These are phyloP conservation scores for Phaedon cochleariae DNA, from an alignment of 2,888 invertebrate species.

Conservation along the genomic window DNA sequence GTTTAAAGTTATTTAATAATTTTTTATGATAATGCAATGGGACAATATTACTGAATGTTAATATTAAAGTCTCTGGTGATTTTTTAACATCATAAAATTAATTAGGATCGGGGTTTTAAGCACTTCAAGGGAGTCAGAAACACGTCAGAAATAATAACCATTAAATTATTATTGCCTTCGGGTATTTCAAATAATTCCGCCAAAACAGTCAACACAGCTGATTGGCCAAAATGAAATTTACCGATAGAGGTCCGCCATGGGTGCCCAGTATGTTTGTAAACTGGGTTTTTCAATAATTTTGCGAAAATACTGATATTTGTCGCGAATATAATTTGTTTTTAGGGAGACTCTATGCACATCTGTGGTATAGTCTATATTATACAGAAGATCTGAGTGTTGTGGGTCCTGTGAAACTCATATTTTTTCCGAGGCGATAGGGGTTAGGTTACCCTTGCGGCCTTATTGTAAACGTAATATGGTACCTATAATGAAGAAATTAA, in stretches of 20 bases:
- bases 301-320: constrained; percentile 53
- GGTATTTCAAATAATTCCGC: constrained; percentile 37
- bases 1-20: no score
- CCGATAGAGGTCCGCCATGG: constrained; percentile 62
- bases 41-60: no score
- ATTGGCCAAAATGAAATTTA: constrained; percentile 47
- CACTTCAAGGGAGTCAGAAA: no score
- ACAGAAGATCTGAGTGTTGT: constrained; percentile 38
- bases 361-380: constrained; percentile 26
- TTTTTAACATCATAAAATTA: no score
- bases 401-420: constrained; percentile 39
- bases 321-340: constrained; percentile 40
- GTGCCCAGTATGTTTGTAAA: constrained; percentile 65
- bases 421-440: constrained; percentile 58
- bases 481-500: constrained; percentile 50
- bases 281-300: constrained; percentile 64
- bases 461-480: constrained; percentile 55
- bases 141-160: no score
- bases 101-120: no score
- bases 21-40: no score
- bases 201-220: constrained; percentile 33
- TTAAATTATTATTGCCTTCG: neutral
- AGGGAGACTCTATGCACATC: constrained; percentile 36
- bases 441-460: constrained; percentile 63
- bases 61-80: no score